phyloP scores from a whole-genome alignment of 1,140 invertebrate species.

The Drosophila albomicans region DNA sequence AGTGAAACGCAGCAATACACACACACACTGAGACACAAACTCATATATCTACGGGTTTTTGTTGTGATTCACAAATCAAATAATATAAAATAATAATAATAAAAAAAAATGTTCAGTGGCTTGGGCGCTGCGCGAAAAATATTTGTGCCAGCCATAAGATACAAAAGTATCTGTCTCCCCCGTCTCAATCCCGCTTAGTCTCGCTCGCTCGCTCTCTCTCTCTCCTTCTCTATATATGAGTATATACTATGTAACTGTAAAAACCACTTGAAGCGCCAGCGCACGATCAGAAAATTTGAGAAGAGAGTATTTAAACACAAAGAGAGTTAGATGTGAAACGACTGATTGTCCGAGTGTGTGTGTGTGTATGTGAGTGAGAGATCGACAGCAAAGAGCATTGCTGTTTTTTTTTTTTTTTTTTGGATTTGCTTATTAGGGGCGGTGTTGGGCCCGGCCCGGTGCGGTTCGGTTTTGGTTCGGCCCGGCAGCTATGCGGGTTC shows the following conservation, averaged over 20 bases:
- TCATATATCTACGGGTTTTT: slow-evolving; percentile 46
- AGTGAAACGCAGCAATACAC: slow-evolving; percentile 59
- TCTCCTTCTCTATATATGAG: slow-evolving; percentile 12
- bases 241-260: slow-evolving; percentile 76
- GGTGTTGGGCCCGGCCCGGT: slow-evolving; percentile 58
- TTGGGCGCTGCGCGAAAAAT: slow-evolving; percentile 69
- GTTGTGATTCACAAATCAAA: slow-evolving; percentile 80
- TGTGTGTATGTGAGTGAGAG: slow-evolving; percentile 14
- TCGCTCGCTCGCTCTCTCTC: slow-evolving; percentile 15
- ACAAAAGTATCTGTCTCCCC: slow-evolving; percentile 56
- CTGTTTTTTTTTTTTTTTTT: slow-evolving; percentile 36
- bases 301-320: slow-evolving; percentile 45
- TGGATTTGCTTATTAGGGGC: slow-evolving; percentile 74
- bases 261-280: slow-evolving; percentile 72
- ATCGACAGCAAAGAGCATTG: slow-evolving; percentile 17
- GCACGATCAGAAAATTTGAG: slow-evolving; percentile 46
- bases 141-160: slow-evolving; percentile 77
- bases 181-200: neutral
- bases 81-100: slow-evolving; percentile 74
- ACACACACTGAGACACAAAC: slow-evolving; percentile 36
- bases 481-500: slow-evolving; percentile 73
- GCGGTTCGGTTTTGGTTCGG: slow-evolving; percentile 46
- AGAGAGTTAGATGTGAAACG: slow-evolving; percentile 29
- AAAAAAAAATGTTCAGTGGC: slow-evolving; percentile 55
- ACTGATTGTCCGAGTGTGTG: neutral